Percentiles rank a stretch among this genome's conserved stretches.
These are phyloP conservation scores for Luffia ferchaultella DNA, from an alignment of 2,888 invertebrate species.

Conservation along the genomic window DNA sequence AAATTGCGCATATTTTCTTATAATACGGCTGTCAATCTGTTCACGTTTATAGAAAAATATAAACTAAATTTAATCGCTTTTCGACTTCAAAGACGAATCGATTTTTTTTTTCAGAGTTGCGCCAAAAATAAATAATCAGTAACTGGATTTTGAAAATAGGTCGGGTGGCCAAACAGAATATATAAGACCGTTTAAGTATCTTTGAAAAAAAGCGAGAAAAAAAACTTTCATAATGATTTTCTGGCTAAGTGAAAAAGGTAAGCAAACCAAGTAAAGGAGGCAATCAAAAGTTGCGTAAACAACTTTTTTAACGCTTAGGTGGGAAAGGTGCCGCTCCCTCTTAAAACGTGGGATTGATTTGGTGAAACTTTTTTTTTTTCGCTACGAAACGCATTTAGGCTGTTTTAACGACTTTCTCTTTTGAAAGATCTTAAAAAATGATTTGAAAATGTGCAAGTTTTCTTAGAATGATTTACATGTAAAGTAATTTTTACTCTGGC, in stretches of 20 bases:
- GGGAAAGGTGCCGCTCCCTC: not conserved
- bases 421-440: not conserved
- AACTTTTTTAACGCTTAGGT: slow-evolving; percentile 39
- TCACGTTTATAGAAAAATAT: too few species aligned
- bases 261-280: slow-evolving; percentile 51
- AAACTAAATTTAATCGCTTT: too few species aligned
- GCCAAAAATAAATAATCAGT: too few species aligned
- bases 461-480: not conserved
- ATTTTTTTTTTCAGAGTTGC: too few species aligned
- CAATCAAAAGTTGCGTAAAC: slow-evolving; percentile 60
- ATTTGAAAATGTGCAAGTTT: not conserved
- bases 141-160: too few species aligned
- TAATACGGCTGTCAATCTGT: too few species aligned
- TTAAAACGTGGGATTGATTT: not conserved
- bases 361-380: not conserved
- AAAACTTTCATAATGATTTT: slow-evolving; percentile 51
- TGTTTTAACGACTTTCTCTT: not conserved
- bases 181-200: slow-evolving; percentile 48
- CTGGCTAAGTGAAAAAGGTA: slow-evolving; percentile 48
- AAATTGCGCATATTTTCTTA: too few species aligned
- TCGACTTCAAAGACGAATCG: too few species aligned
- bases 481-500: too few species aligned
- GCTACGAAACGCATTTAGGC: not conserved
- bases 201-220: slow-evolving; percentile 43
- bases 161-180: too few species aligned